phyloP scores from a whole-genome alignment of 2,888 invertebrate genomes.

The Melolontha melolontha region DNA sequence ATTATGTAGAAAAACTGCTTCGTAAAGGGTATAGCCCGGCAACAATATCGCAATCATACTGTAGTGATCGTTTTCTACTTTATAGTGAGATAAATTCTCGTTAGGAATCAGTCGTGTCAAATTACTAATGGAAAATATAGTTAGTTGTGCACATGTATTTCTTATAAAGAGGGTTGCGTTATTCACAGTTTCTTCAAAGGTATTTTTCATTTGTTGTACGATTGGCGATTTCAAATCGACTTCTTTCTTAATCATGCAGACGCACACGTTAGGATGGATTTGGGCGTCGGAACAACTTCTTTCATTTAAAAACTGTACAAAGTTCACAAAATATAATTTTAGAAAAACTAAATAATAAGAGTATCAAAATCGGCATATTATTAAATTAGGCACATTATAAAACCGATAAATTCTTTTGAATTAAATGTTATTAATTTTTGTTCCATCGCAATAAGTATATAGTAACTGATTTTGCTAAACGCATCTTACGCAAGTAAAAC shows the following conservation, averaged over 20 bases:
- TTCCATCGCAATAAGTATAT: too few relatives aligned
- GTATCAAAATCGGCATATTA: too few relatives aligned
- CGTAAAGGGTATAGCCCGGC: conserved; percentile 10
- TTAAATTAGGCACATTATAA: too few relatives aligned
- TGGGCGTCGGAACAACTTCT: conserved; percentile 89
- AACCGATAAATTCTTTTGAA: too few relatives aligned
- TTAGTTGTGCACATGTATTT: conserved; percentile 13
- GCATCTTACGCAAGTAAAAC: too few relatives aligned
- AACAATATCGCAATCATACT: background rate
- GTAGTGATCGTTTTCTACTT: background rate
- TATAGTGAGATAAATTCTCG: background rate
- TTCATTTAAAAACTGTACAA: conserved; percentile 74
- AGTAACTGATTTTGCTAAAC: too few relatives aligned
- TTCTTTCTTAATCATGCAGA: conserved; percentile 72
- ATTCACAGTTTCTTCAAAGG: conserved; percentile 11
- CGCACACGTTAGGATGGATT: conserved; percentile 96
- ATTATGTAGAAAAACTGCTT: conserved; percentile 1
- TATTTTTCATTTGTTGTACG: background rate
- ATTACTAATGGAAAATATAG: conserved; percentile 5
- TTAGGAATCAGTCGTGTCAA: conserved; percentile 14
- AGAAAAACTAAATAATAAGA: background rate
- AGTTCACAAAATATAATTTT: conserved; percentile 24
- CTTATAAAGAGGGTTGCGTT: conserved; percentile 1
- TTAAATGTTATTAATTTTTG: too few relatives aligned
- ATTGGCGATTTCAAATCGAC: background rate